Base-by-base conservation (phyloP, 2,888 invertebrate genomes). In the Caenorhabditis sp. region DNA sequence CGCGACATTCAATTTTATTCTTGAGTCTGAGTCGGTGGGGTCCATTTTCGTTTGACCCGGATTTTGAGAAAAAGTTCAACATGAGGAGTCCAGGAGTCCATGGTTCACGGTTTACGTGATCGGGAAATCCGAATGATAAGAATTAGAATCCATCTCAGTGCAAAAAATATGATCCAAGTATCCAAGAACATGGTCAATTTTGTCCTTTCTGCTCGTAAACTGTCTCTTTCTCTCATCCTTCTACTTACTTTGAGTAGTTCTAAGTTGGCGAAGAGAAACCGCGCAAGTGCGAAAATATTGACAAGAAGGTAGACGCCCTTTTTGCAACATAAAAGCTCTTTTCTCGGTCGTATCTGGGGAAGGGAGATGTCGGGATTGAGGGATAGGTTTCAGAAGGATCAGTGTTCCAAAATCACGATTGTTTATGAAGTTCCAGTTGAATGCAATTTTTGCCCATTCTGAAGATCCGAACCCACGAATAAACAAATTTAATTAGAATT, bases 251-350 rank as follows among this genome's bases (percentile, higher is more conserved):
- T 31, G 7, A 31, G 31, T 66, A 68, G 68, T 69, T 77, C 64
- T 75, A 44, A 66, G 58, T 66, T 75, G 69, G 63, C 77, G 59
- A 69, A 54, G 69, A 66, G 68, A 68, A 54, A 69, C 69, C 77
- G 77, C 77, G 77, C 69, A 77, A 77, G 77, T 77, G 69, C 77
- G 69, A 77, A 77, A 77, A 69, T 69, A 77, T 69, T 77, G 77
- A 70, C 69, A 63, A 59, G 38, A 54, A 51, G 68, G 69, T 69
- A 69, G 38, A 70, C 77, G 77, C 77, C 69, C 77, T 77, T 76
- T 54, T 69, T 76, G 76, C 76, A 76, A 76, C 76, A 58, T 31
- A 31, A 58, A 59, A 59, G 41, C 24, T 66, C 28, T 28, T 56
- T 56, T 41, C 61, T 61, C 35, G 22, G 28, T 16, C 38, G 22